Evolutionary conservation across 2,113 vertebrate species (phyloP).

Genomic region (Scomber colias): DNA sequence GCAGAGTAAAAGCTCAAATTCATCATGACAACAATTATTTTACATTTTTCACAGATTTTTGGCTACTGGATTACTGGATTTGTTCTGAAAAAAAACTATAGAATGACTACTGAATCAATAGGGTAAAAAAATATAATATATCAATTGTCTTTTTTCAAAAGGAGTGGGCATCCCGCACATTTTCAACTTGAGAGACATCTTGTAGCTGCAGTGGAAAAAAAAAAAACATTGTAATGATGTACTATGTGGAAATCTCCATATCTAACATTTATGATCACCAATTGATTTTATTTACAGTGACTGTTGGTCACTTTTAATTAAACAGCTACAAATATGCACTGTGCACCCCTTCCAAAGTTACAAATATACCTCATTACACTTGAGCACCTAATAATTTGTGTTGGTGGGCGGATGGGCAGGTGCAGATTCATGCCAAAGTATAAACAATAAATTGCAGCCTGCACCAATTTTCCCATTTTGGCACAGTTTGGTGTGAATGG

Average conservation of each 20-base stretch:
- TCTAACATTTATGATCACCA: neutral
- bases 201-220: neutral
- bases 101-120: too few relatives aligned
- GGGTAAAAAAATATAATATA: too few relatives aligned
- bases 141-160: neutral
- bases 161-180: neutral
- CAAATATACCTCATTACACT: neutral
- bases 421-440: slow-evolving; percentile 3
- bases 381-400: neutral
- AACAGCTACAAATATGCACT: neutral
- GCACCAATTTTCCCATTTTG: neutral
- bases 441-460: slow-evolving; percentile 1
- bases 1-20: too few relatives aligned
- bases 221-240: neutral
- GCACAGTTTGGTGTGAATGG: neutral
- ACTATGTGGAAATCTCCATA: too few relatives aligned
- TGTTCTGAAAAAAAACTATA: too few relatives aligned
- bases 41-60: too few relatives aligned
- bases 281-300: neutral
- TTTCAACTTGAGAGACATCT: neutral
- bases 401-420: neutral
- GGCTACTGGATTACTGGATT: too few relatives aligned
- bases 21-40: too few relatives aligned
- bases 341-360: neutral
- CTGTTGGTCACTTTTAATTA: neutral